phyloP scores from a whole-genome alignment of 2,113 vertebrate species.

The Anolis carolinensis region DNA sequence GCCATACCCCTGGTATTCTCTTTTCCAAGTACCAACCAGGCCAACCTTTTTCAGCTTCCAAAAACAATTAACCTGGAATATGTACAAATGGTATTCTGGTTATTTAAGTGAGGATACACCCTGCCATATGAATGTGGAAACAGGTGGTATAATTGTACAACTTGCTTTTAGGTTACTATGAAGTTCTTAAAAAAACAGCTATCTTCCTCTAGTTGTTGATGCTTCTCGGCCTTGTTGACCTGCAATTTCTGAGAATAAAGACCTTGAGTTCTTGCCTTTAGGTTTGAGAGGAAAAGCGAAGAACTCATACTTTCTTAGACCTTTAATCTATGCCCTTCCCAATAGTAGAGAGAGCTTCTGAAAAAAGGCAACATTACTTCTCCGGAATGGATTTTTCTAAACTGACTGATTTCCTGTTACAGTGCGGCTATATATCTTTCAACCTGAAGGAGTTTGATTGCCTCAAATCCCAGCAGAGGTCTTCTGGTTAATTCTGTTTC shows the following conservation, averaged over 20 bases:
- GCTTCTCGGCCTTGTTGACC: not conserved
- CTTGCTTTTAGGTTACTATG: not conserved
- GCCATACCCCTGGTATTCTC: too few species aligned
- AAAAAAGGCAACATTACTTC: constrained; percentile 17
- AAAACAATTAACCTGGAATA: too few species aligned
- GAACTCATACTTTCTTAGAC: not conserved
- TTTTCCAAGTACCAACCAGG: too few species aligned
- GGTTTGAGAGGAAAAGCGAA: not conserved
- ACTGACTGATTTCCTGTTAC: constrained; percentile 24
- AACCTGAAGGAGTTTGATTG: constrained; percentile 27
- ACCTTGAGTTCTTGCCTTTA: not conserved
- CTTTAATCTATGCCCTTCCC: not conserved
- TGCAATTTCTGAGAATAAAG: not conserved
- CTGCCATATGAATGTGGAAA: too few species aligned
- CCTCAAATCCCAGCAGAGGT: not conserved
- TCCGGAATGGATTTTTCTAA: constrained; percentile 22
- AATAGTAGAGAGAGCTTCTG: not conserved
- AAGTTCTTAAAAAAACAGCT: not conserved
- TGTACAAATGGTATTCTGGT: too few species aligned
- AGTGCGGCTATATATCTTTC: constrained; percentile 20
- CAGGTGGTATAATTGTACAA: not conserved
- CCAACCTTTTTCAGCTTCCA: too few species aligned
- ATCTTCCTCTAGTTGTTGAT: not conserved
- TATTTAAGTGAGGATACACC: too few species aligned
- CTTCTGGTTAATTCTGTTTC: constrained; percentile 30